phyloP scores from a whole-genome alignment of 2,888 invertebrate genomes.

The Erebia palarica region DNA sequence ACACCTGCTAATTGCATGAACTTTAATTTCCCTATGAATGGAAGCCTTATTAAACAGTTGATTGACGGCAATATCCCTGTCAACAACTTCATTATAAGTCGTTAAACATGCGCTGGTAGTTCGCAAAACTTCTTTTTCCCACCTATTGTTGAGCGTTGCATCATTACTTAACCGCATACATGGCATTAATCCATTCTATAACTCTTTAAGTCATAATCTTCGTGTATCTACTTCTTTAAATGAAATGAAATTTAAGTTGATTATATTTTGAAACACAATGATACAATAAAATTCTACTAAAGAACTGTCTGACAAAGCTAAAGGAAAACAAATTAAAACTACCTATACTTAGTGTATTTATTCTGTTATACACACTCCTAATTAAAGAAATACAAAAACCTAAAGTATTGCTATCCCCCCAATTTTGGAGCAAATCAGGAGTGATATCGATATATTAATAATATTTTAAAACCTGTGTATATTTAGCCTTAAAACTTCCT shows the following conservation, averaged over 20 bases:
- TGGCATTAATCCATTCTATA: constrained; percentile 1
- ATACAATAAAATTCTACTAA: no score
- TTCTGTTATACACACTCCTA: no score
- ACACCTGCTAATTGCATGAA: constrained; percentile 7
- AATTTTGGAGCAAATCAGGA: not conserved
- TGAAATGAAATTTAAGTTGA: no score
- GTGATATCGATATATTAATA: not conserved
- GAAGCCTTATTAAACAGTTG: not conserved
- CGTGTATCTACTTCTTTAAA: no score
- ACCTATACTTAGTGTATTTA: not conserved
- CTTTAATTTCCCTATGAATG: constrained; percentile 9
- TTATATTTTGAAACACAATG: no score
- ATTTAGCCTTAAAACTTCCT: not conserved
- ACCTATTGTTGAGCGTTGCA: constrained; percentile 13
- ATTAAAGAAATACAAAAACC: no score
- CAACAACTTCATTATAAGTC: constrained; percentile 3
- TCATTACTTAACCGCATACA: constrained; percentile 7
- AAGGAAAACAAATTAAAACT: no score
- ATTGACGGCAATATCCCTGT: constrained; percentile 10
- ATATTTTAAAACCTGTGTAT: no score
- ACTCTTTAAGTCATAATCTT: not conserved
- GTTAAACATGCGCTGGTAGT: constrained; percentile 11
- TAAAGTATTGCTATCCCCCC: no score
- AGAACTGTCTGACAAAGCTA: no score
- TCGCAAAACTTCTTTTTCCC: constrained; percentile 5